Percentiles rank a stretch among this genome's conserved stretches.
Conservation (phyloP, 2,888 invertebrate species). For the Ganaspis brasiliensis region DNA sequence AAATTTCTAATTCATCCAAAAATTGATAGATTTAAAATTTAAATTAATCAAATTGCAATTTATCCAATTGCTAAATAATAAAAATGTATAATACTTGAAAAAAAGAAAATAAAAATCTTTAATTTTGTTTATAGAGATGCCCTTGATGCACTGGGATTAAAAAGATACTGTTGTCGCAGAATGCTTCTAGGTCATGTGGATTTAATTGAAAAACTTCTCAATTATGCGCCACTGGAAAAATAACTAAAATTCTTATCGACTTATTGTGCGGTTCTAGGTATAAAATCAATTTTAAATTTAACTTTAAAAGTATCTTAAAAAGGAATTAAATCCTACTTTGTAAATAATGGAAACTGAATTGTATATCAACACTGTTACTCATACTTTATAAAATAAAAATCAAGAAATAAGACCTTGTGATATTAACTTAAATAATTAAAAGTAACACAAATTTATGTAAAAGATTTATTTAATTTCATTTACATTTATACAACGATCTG, state of each 20-base stretch:
- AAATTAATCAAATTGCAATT: too few relatives aligned
- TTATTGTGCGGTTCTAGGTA: not conserved
- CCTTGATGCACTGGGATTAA: conserved; percentile 96
- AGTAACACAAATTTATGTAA: too few relatives aligned
- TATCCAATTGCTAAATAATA: conserved; percentile 4
- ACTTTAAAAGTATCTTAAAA: not conserved
- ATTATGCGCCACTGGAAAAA: conserved; percentile 98
- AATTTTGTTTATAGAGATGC: conserved; percentile 89
- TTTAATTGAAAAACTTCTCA: conserved; percentile 99
- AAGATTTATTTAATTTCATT: too few relatives aligned
- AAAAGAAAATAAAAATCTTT: conserved; percentile 26
- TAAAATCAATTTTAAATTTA: conserved; percentile 13
- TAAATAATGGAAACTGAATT: not conserved
- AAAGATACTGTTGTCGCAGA: conserved; percentile 97
- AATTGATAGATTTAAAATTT: too few relatives aligned
- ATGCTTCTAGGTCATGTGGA: conserved; percentile 99
- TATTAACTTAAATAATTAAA: too few relatives aligned
- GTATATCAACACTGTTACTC: not conserved
- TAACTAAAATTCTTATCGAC: conserved; percentile 78
- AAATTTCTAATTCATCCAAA: too few relatives aligned
- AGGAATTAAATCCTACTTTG: not conserved
- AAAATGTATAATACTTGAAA: not conserved
- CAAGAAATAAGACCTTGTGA: not conserved
- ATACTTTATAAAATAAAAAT: not conserved
- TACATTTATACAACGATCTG: too few relatives aligned